Evolutionary conservation across 2,113 vertebrate genomes (phyloP), one percentile per base, ranked within the genome.

Genomic region (Isurus oxyrinchus): DNA sequence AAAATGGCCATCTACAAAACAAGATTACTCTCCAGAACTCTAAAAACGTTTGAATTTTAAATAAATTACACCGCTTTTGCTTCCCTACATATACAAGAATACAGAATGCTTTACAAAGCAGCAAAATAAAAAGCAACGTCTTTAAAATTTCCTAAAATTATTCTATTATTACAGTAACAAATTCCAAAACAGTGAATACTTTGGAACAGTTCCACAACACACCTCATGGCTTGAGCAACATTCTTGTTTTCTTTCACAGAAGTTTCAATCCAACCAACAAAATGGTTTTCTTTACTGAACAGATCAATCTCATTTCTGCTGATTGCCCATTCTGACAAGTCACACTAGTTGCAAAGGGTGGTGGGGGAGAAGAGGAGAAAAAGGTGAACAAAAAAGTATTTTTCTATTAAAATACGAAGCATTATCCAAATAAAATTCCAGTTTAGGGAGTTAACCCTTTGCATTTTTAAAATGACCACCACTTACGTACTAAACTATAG

Each of bases 221-320:
- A 99, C 99, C 98, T 98, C 98, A 99, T 98, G 7, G 98, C 97
- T 96, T 99, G 98, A 7, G 97, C 98, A 44, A 99, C 95, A 76
- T 99, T 99, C 97, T 97, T 98, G 98, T 99, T 99, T 21, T 99
- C 98, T 97, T 99, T 99, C 96, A 98, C 99, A 0, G 99, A 99
- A 0, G 97, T 99, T 97, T 99, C 98, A 97, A 98, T 98, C 98
- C 99, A 99, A 0, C 98, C 97, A 5, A 97, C 97, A 97, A 99
- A 99, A 90, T 98, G 98, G 0, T 98, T 98, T 96, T 98, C 98
- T 96, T 98, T 98, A 97, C 99, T 98, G 98, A 99, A 99, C 31
- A 69, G 97, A 96, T 99, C 98, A 31, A 99, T 97, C 96, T 98
- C 98, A 6, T 98, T 98, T 79, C 97, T 97, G 3, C 97, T 98